phyloP scores from a whole-genome alignment of 53 echinoderm and acorn worm species.

The Echinarachnius parma region DNA sequence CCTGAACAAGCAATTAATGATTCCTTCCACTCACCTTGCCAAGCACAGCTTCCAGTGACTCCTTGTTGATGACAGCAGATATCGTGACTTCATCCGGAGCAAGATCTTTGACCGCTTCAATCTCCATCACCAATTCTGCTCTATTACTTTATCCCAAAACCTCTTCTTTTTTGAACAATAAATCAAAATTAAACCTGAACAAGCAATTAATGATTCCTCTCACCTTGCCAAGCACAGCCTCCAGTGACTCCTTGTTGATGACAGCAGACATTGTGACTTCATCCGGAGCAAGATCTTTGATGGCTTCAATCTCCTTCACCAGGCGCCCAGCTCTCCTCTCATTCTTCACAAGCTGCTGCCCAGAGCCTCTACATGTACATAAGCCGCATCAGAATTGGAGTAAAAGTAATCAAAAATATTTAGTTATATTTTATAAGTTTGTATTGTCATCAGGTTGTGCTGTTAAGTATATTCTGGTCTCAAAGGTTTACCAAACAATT shows the following conservation, averaged over 20 bases:
- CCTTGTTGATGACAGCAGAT: slow-evolving; percentile 52
- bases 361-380: slow-evolving; percentile 74
- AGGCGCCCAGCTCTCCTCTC: slow-evolving; percentile 56
- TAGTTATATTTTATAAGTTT: too few species aligned
- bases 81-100: slow-evolving; percentile 67
- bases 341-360: slow-evolving; percentile 72
- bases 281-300: slow-evolving; percentile 75
- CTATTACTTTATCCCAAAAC: too few species aligned
- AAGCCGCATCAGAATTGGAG: neutral
- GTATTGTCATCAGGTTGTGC: too few species aligned
- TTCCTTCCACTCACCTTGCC: slow-evolving; percentile 62
- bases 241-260: slow-evolving; percentile 41
- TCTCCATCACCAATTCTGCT: slow-evolving; percentile 60
- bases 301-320: slow-evolving; percentile 63
- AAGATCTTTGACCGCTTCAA: slow-evolving; percentile 74
- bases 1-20: too few species aligned
- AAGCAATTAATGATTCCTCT: too few species aligned
- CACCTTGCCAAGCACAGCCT: slow-evolving; percentile 60
- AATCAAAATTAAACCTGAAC: too few species aligned
- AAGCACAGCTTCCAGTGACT: slow-evolving; percentile 48
- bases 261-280: slow-evolving; percentile 67
- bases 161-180: too few species aligned
- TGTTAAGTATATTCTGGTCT: too few species aligned
- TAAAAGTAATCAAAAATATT: too few species aligned
- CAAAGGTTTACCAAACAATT: too few species aligned